Evolutionary conservation across 1,140 invertebrate genomes (phyloP), one percentile per base, ranked within the genome.

Genomic region (Drosophila orosa): DNA sequence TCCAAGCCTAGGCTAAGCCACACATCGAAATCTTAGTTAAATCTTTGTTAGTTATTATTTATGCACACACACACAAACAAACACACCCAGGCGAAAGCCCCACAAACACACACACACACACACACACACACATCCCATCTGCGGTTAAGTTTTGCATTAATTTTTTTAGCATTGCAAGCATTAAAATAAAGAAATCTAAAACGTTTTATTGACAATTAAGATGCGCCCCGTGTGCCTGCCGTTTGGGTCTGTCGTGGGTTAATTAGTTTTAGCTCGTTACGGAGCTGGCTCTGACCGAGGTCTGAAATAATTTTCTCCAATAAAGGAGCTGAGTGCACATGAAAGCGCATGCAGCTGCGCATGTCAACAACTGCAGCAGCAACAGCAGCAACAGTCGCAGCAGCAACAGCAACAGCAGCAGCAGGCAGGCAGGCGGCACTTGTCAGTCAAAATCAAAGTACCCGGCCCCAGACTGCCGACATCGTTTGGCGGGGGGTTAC

Each of bases 361-460:
- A 87, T 87, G 84, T 89, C 80, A 86, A 89, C 84, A 83, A 68
- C 74, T 35, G 47, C 73, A 62, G 37, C 71, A 67, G 17, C 48
- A 37, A 47, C 78, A 39, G 25, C 74, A 65, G 40, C 59, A 42
- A 42, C 66, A 54, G 27, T 63, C 19, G 24, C 52, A 52, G 27
- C 48, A 52, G 27, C 65, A 42, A 15, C 50, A 57, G 6, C 48
- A 60, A 9, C 55, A 37, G 10, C 55, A 54, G 24, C 77, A 63
- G n/a, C 74, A 56, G 63, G 59, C 40, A 69, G 47, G 74, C 80
- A 89, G 77, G 84, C 84, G 84, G 84, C 84, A 89, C 84, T 89
- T 89, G 84, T 89, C 84, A 84, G 84, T 89, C 84, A 89, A 89
- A 89, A 89, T 90, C 84, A 90, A 89, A 89, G 84, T 90, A 82